phyloP scores from a whole-genome alignment of 2,113 vertebrate species.

The Coregonus clupeaformis region DNA sequence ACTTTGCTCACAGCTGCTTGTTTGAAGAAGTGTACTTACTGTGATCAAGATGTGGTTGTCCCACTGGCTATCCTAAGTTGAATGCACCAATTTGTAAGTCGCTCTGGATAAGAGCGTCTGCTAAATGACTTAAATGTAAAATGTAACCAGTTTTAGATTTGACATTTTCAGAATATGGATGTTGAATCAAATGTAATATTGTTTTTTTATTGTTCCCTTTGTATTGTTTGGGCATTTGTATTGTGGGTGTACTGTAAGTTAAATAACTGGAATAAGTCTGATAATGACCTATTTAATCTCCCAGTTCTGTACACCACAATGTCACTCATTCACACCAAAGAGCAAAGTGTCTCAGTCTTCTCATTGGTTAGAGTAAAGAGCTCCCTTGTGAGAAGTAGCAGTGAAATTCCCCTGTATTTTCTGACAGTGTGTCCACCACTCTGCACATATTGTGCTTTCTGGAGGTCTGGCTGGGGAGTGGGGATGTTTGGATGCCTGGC shows the following conservation, averaged over 20 bases:
- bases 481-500: slow-evolving; percentile 16
- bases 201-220: neutral
- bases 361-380: slow-evolving; percentile 17
- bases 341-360: slow-evolving; percentile 18
- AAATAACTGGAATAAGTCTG: neutral
- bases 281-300: neutral
- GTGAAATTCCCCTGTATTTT: slow-evolving; percentile 33
- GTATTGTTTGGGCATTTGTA: neutral
- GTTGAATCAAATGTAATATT: neutral
- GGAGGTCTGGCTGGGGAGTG: slow-evolving; percentile 12
- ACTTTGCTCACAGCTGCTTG: too few relatives aligned
- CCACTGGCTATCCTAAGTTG: too few relatives aligned
- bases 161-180: neutral
- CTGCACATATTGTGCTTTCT: slow-evolving; percentile 5
- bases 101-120: too few relatives aligned
- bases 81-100: too few relatives aligned
- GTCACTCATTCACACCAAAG: slow-evolving; percentile 3
- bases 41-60: too few relatives aligned
- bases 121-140: too few relatives aligned
- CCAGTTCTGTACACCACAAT: neutral
- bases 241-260: neutral
- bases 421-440: slow-evolving; percentile 10
- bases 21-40: too few relatives aligned
- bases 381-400: slow-evolving; percentile 19
- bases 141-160: neutral